These are phyloP conservation scores for Remorina albescens DNA, from an alignment of 2,797 vertebrate genomes.

Conservation along the genomic window DNA sequence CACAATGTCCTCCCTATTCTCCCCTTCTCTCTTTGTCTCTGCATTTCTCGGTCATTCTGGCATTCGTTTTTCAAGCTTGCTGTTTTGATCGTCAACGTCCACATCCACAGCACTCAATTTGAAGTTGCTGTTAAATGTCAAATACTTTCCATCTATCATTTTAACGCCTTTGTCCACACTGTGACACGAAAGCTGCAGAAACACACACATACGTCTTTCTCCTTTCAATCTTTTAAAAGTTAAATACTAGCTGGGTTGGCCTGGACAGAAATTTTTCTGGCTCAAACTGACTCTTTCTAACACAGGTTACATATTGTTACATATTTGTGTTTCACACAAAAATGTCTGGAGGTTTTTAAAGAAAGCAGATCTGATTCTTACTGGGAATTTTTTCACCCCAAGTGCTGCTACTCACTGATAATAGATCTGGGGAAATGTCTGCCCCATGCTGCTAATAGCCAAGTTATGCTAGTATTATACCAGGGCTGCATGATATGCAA, in stretches of 20 bases:
- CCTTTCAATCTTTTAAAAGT: neutral
- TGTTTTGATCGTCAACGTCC: neutral
- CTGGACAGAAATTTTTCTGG: too few relatives aligned
- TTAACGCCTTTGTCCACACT: neutral
- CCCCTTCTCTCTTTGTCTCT: conserved; percentile 20
- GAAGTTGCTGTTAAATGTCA: neutral
- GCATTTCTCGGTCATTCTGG: conserved; percentile 10
- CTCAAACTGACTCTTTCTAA: neutral
- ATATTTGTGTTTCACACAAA: too few relatives aligned
- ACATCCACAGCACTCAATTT: neutral
- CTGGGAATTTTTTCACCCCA: too few relatives aligned
- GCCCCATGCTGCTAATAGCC: too few relatives aligned
- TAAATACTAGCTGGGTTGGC: neutral
- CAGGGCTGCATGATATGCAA: too few relatives aligned
- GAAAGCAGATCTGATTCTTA: too few relatives aligned
- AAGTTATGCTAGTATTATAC: too few relatives aligned
- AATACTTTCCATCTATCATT: neutral
- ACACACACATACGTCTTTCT: neutral
- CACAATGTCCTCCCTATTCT: conserved; percentile 74
- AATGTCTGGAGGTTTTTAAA: too few relatives aligned
- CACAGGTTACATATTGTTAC: neutral
- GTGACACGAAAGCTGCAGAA: neutral
- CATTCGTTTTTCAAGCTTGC: neutral
- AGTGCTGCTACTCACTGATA: too few relatives aligned
- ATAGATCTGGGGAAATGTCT: too few relatives aligned